These are phyloP conservation scores for Scartelaos histophorus DNA, from an alignment of 2,113 vertebrate species.

Conservation along the genomic window DNA sequence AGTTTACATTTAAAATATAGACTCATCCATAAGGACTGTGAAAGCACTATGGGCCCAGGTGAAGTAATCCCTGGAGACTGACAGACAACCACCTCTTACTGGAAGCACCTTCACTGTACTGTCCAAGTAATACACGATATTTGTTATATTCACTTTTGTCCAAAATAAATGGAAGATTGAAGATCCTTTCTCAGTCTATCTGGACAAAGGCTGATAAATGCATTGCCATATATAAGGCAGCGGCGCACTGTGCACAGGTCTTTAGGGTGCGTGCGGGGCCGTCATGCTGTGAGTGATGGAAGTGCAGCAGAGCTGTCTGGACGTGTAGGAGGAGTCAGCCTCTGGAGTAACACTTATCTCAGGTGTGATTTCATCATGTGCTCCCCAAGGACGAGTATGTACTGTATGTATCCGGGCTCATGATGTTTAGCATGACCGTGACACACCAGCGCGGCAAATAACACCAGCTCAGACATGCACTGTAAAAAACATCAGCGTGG, in stretches of 20 bases:
- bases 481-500: background rate
- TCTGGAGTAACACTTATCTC: conserved; percentile 59
- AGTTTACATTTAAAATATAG: too few relatives aligned
- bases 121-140: background rate
- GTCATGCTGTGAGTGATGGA: conserved; percentile 31
- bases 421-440: conserved; percentile 19
- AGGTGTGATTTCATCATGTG: conserved; percentile 60
- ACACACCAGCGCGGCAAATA: background rate
- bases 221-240: conserved; percentile 1
- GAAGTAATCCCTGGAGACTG: background rate
- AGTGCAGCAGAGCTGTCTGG: conserved; percentile 25
- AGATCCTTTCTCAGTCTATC: background rate
- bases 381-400: conserved; percentile 48
- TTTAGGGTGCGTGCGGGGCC: conserved; percentile 6
- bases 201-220: background rate
- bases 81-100: background rate
- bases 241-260: conserved; percentile 2
- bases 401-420: background rate
- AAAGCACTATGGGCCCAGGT: background rate
- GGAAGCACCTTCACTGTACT: background rate
- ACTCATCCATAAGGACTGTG: too few relatives aligned
- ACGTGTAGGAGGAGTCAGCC: conserved; percentile 42
- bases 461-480: background rate
- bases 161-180: background rate
- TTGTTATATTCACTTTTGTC: background rate